Evolutionary conservation across 1,140 invertebrate species (phyloP).

Genomic region (Argopecten irradians): DNA sequence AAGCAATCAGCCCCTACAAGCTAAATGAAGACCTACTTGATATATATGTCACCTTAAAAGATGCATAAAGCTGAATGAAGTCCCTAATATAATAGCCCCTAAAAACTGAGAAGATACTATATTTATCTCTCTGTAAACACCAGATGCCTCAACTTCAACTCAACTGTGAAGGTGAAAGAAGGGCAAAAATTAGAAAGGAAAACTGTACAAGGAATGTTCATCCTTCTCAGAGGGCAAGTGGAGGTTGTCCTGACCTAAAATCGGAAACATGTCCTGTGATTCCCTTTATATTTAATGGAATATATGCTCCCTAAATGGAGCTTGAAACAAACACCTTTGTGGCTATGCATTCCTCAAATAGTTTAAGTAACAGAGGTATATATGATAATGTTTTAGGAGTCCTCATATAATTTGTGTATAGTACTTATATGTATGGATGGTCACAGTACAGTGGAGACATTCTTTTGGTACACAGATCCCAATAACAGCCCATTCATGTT

Average conservation of each 20-base stretch:
- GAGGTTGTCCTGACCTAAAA: background rate
- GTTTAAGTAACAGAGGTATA: background rate
- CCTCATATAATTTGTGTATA: background rate
- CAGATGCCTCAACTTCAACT: conserved; percentile 1
- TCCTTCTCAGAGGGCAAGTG: conserved; percentile 12
- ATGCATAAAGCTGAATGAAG: too few species aligned
- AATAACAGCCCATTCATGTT: background rate
- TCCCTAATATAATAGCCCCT: too few species aligned
- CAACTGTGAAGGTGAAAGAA: conserved; percentile 16
- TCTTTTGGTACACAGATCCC: background rate
- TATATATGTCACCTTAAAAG: too few species aligned
- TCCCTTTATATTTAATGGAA: conserved; percentile 16
- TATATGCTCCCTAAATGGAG: conserved; percentile 22
- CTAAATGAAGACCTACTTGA: too few species aligned
- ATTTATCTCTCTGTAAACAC: background rate
- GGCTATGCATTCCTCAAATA: background rate
- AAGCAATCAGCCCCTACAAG: too few species aligned
- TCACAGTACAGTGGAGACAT: background rate
- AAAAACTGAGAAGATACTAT: too few species aligned
- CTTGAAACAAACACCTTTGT: conserved; percentile 10
- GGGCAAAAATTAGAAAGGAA: conserved; percentile 1
- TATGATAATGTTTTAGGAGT: background rate
- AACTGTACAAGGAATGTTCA: background rate
- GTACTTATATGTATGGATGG: background rate
- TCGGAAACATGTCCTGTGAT: background rate